A percentile compares a stretch with the other conserved stretches of the same genome.
Evolutionary conservation across 1,140 invertebrate species (phyloP).

Genomic region (Formica selysi): DNA sequence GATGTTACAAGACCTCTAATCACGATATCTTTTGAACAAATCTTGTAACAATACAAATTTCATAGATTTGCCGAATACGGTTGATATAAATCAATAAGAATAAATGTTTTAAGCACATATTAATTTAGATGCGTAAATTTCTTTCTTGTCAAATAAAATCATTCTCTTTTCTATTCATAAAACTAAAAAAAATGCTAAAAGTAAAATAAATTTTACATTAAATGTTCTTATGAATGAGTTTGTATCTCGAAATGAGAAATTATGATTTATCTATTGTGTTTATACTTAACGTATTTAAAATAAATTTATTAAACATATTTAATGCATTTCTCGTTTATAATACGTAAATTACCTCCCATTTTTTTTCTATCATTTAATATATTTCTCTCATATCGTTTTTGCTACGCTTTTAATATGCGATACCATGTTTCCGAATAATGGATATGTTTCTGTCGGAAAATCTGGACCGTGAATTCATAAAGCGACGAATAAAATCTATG

Average conservation of each 20-base stretch:
- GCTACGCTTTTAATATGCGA: conserved; percentile 7
- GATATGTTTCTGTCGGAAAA: conserved; percentile 15
- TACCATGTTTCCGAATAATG: conserved; percentile 21
- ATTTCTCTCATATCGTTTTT: conserved; percentile 5
- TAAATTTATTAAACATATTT: background rate
- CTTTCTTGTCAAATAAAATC: conserved; percentile 9
- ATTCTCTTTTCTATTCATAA: background rate
- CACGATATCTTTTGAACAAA: conserved; percentile 13
- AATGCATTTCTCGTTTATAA: conserved; percentile 14
- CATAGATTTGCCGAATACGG: background rate
- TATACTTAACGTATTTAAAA: conserved; percentile 14
- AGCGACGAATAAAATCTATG: background rate
- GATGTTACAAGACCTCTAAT: conserved; percentile 41
- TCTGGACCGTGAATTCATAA: conserved; percentile 31
- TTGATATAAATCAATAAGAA: background rate
- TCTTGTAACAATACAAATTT: background rate
- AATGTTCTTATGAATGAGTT: background rate
- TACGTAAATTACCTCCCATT: conserved; percentile 1
- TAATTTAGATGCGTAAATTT: background rate
- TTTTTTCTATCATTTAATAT: conserved; percentile 13
- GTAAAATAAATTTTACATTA: background rate
- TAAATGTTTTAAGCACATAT: background rate
- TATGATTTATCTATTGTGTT: background rate
- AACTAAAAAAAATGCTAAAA: background rate
- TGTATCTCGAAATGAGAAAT: conserved; percentile 9